Percentiles rank a stretch among this genome's conserved stretches.
These are phyloP conservation scores for Coremacera marginata DNA, from an alignment of 2,888 invertebrate genomes.

Conservation along the genomic window DNA sequence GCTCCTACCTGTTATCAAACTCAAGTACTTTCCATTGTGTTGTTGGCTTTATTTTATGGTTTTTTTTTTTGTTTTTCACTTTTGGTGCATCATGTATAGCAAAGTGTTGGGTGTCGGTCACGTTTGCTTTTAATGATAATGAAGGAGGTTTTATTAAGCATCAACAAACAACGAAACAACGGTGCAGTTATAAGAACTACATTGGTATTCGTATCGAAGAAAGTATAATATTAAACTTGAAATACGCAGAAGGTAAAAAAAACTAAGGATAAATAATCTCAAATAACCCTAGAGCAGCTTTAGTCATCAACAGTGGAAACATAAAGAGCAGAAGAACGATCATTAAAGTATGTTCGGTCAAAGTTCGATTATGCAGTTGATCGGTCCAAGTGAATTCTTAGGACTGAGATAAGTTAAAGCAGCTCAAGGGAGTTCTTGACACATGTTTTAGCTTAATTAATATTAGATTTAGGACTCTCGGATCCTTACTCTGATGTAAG, in stretches of 20 bases:
- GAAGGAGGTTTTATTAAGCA: conserved; percentile 35
- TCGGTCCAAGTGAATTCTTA: no score
- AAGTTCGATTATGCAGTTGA: no score
- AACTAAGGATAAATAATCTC: no score
- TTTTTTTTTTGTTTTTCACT: not conserved
- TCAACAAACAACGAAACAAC: not conserved
- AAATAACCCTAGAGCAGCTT: no score
- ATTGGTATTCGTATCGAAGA: no score
- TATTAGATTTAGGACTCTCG: not conserved
- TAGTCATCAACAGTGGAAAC: no score
- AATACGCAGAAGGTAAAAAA: not conserved
- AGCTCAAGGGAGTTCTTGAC: not conserved
- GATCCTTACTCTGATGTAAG: not conserved
- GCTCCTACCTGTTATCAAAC: conserved; percentile 26
- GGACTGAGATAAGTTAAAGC: no score
- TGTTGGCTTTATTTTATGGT: not conserved
- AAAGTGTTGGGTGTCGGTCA: conserved; percentile 14
- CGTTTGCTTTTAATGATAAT: conserved; percentile 20
- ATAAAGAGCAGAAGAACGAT: no score
- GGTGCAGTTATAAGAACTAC: no score
- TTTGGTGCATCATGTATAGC: no score
- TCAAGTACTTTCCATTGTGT: conserved; percentile 28
- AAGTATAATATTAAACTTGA: conserved; percentile 27
- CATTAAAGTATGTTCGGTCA: no score
- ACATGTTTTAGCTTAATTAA: not conserved